Conservation (phyloP, 2,113 vertebrate genomes). For the Riparia riparia region DNA sequence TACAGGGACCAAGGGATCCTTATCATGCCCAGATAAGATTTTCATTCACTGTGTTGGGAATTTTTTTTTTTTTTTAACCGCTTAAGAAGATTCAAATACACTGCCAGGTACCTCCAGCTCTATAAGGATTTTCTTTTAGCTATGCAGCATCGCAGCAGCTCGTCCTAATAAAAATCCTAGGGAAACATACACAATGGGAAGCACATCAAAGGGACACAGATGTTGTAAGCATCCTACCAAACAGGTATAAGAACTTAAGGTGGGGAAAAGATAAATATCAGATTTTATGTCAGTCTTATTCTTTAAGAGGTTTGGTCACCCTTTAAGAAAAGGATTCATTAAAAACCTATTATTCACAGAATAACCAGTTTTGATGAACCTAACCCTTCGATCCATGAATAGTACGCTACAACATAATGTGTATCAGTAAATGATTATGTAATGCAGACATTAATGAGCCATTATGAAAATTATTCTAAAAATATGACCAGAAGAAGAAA, state of each 20-base stretch:
- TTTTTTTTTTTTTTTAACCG: constrained; percentile 18
- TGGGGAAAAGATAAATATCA: background rate
- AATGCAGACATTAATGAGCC: background rate
- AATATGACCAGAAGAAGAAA: background rate
- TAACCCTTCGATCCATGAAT: background rate
- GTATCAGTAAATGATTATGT: background rate
- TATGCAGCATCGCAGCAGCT: background rate
- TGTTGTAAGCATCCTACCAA: background rate
- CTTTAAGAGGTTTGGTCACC: background rate
- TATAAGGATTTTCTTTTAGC: background rate
- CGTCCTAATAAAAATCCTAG: background rate
- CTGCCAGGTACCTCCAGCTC: constrained; percentile 11
- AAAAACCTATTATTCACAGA: background rate
- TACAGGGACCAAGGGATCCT: constrained; percentile 60
- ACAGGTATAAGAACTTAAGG: background rate
- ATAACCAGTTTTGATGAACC: background rate
- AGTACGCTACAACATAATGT: background rate
- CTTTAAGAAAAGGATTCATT: background rate
- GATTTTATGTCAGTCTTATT: background rate
- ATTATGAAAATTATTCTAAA: background rate
- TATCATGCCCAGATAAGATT: constrained; percentile 67
- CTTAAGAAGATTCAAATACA: constrained; percentile 36
- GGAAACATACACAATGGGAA: background rate
- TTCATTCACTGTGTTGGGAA: constrained; percentile 4
- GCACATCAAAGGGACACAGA: background rate